These are phyloP conservation scores for Borostomias antarcticus DNA, from an alignment of 2,797 vertebrate species.

Conservation along the genomic window DNA sequence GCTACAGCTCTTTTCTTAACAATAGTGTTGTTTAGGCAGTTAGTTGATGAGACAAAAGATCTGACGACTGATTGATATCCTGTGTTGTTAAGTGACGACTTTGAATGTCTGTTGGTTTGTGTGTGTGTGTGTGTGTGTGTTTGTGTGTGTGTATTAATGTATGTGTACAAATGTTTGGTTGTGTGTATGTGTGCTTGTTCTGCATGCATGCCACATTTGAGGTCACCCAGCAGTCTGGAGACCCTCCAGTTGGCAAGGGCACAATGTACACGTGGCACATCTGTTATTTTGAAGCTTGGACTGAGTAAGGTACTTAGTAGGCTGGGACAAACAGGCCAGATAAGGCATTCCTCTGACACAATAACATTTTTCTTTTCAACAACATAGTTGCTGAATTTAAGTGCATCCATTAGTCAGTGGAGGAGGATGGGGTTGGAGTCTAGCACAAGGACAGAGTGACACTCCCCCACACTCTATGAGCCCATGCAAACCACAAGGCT, in stretches of 20 bases:
- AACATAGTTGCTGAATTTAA: conserved; percentile 19
- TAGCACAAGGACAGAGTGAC: conserved; percentile 20
- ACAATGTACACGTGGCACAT: neutral
- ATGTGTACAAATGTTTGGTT: neutral
- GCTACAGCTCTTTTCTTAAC: neutral
- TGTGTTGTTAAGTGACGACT: conserved; percentile 3
- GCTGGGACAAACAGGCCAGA: conserved; percentile 7
- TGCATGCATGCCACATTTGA: neutral
- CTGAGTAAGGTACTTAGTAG: conserved; percentile 1
- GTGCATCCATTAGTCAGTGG: conserved; percentile 2
- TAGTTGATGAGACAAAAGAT: neutral
- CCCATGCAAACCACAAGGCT: neutral
- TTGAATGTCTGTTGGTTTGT: neutral
- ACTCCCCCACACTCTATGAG: neutral
- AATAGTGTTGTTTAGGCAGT: conserved; percentile 1
- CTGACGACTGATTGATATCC: neutral
- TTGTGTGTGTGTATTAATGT: conserved; percentile 8
- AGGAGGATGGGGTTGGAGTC: conserved; percentile 9
- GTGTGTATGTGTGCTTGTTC: neutral
- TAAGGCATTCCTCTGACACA: conserved; percentile 12
- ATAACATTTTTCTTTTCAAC: too few relatives aligned
- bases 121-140: conserved; percentile 3
- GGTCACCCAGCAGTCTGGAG: conserved; percentile 6
- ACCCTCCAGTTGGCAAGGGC: conserved; percentile 18
- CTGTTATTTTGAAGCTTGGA: conserved; percentile 3